phyloP scores from a whole-genome alignment of 30 jellyfish, hydroid and myxozoan species.

The Aurelia aurita region DNA sequence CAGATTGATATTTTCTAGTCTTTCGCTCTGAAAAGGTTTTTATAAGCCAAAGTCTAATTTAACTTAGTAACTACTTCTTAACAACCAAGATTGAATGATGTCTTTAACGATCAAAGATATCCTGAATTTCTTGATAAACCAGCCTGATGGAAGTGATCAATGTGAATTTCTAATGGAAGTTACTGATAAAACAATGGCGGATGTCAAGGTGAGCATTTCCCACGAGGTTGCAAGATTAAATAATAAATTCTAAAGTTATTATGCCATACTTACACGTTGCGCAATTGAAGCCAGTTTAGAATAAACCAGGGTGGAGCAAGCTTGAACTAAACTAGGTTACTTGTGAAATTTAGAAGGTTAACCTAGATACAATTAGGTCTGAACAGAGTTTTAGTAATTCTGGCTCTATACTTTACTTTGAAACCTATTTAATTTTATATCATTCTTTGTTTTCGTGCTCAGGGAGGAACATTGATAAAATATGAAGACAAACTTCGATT shows the following conservation, averaged over 20 bases:
- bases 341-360: too few species aligned
- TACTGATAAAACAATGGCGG: slow-evolving; percentile 97
- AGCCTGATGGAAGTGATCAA: slow-evolving; percentile 28
- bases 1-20: neutral
- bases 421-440: too few species aligned
- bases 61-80: too few species aligned
- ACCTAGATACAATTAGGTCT: too few species aligned
- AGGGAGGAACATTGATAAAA: slow-evolving; percentile 97
- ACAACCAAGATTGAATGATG: neutral
- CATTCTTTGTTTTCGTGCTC: neutral
- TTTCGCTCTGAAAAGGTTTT: neutral
- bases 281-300: too few species aligned
- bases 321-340: too few species aligned
- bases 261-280: too few species aligned
- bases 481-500: slow-evolving; percentile 83
- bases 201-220: slow-evolving; percentile 78
- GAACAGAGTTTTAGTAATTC: too few species aligned
- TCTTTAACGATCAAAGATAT: slow-evolving; percentile 63
- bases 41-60: neutral
- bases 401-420: too few species aligned
- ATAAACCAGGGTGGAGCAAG: too few species aligned
- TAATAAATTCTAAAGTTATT: too few species aligned
- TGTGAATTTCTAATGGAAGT: slow-evolving; percentile 99
- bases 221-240: neutral
- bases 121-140: slow-evolving; percentile 70